A percentile compares a stretch with the other conserved stretches of the same genome.
phyloP scores from a whole-genome alignment of 2,888 invertebrate genomes.

The Hoplodrina blanda region DNA sequence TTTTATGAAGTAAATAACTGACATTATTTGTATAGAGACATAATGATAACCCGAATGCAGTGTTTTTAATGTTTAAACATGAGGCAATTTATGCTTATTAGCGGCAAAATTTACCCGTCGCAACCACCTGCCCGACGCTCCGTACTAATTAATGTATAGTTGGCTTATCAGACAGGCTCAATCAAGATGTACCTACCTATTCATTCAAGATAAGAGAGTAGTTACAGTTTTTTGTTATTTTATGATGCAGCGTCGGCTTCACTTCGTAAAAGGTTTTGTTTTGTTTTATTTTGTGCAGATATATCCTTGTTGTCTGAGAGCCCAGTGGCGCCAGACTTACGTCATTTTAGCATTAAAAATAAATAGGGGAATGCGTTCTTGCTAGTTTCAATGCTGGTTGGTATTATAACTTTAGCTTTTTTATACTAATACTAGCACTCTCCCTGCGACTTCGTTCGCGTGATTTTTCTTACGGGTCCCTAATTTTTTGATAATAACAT shows the following conservation, averaged over 20 bases:
- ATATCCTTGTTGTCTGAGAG: constrained; percentile 1
- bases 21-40: constrained; percentile 36
- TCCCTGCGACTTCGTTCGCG: no score
- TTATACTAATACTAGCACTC: no score
- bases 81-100: constrained; percentile 51
- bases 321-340: not conserved
- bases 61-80: constrained; percentile 47
- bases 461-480: no score
- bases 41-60: constrained; percentile 33
- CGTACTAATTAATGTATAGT: constrained; percentile 48
- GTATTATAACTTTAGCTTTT: no score
- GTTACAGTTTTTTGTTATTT: constrained; percentile 42
- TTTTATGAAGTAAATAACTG: constrained; percentile 9
- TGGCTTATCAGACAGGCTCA: constrained; percentile 39
- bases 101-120: constrained; percentile 42
- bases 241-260: constrained; percentile 18
- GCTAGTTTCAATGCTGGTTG: no score
- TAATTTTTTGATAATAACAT: no score
- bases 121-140: constrained; percentile 23
- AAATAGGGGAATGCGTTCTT: no score
- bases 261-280: constrained; percentile 8
- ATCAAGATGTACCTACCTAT: constrained; percentile 48
- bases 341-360: not conserved
- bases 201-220: constrained; percentile 47
- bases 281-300: constrained; percentile 21